Base-by-base conservation (phyloP, 2,888 invertebrate species). In the Nesidiocoris tenuis region DNA sequence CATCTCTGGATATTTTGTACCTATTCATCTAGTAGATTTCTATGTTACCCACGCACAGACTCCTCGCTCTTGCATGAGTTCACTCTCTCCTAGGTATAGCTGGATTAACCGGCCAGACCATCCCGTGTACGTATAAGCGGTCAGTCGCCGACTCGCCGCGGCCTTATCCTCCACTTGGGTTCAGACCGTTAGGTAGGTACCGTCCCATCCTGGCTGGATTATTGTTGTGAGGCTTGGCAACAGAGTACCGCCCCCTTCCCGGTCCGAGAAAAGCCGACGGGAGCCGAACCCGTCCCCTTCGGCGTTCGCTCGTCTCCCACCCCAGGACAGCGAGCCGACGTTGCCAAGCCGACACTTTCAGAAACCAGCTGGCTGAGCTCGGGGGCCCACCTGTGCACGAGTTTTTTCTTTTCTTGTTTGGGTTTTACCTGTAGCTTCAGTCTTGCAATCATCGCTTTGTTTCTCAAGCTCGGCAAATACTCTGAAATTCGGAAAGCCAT, bases 341-440 rank as follows among this genome's bases (percentile, higher is more conserved):
- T 67, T 67, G 67, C 67, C 67, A 67, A 67, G 67, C 67, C 67
- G 56, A 67, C 67, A 67, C 67, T 67, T 67, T 67, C 67, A 67
- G 67, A 67, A 67, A 67, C 67, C 67, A 67, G 67, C 67, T 67
- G 67, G 55, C 67, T 39, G 39, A 39, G 39, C 39, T 39, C 5
- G 3, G 39, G 19, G 39, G 54, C 67, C 55, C 67, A 67, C 67
- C 67, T 67, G 67, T 67, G 67, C 67, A 3, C 39, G 39, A 39
- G 39, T 39, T 39, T 39, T 39, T 39, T 7, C 12, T 39, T 39
- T 39, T 39, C 12, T 12, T n/a, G n/a, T n/a, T n/a, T n/a, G n/a
- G n/a, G 39, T 7, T 39, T 39, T 39, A 39, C 39, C 39, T 39
- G 39, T 39, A 39, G 39, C 39, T 12, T 39, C 39, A 7, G 5